Evolutionary conservation across 37 sponge, comb jelly and placozoan species (phyloP).

Genomic region (Chondrosia reniformis): DNA sequence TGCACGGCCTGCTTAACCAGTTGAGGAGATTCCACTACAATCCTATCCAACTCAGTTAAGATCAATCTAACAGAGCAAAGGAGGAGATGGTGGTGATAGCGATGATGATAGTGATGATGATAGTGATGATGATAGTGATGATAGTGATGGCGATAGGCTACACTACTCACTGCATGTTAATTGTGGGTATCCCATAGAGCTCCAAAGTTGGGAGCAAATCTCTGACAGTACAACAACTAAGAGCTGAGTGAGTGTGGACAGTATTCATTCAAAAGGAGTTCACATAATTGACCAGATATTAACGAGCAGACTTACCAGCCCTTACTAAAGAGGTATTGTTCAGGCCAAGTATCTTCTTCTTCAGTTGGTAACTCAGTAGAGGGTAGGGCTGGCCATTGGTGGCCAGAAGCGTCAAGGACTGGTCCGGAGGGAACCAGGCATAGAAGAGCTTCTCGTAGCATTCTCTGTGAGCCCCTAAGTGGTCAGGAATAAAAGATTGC

Average conservation of each 20-base stretch:
- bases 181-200: constrained; percentile 6
- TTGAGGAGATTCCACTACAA: background rate
- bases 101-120: too few species aligned
- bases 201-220: background rate
- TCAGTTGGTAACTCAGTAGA: background rate
- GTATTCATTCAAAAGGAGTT: background rate
- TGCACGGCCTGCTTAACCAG: background rate
- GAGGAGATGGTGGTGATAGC: too few species aligned
- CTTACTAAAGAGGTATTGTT: background rate
- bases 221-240: background rate
- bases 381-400: background rate
- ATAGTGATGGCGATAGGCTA: background rate
- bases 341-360: background rate
- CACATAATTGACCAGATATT: too few species aligned
- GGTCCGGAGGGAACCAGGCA: background rate
- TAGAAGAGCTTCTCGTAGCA: background rate
- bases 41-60: background rate
- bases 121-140: too few species aligned
- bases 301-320: background rate
- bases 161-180: background rate
- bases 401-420: background rate
- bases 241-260: background rate
- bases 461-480: background rate
- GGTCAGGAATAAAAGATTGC: too few species aligned
- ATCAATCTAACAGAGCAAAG: constrained; percentile 4